Percentiles rank a stretch among this genome's conserved stretches.
These are phyloP conservation scores for Sebastes fasciatus DNA, from an alignment of 2,113 vertebrate species.

Conservation along the genomic window DNA sequence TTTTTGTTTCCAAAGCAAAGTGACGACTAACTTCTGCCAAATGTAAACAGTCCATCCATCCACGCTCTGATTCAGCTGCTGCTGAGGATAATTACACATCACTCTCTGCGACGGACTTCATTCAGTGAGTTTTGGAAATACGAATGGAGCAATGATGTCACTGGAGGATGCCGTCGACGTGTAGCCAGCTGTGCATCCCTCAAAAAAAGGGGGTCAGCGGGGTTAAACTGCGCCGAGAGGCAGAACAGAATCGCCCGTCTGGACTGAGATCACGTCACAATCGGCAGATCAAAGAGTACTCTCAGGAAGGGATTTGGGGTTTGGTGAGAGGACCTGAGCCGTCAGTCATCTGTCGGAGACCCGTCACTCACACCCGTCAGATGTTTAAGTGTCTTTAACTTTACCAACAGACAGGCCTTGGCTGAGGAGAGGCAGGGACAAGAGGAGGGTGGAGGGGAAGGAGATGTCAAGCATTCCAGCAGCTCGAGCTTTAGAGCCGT, in stretches of 20 bases:
- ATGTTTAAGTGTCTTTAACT: slow-evolving; percentile 41
- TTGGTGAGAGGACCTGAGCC: slow-evolving; percentile 15
- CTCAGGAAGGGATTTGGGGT: slow-evolving; percentile 15
- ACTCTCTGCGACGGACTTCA: background rate
- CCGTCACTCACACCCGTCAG: slow-evolving; percentile 38
- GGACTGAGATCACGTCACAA: slow-evolving; percentile 31
- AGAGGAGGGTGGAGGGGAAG: slow-evolving; percentile 8
- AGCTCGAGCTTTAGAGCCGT: slow-evolving; percentile 24
- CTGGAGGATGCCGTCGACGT: slow-evolving; percentile 27
- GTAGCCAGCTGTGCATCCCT: slow-evolving; percentile 52
- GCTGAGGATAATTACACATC: slow-evolving; percentile 24
- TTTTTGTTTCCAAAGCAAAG: background rate
- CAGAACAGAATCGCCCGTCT: background rate
- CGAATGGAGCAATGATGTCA: slow-evolving; percentile 35
- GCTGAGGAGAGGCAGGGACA: background rate
- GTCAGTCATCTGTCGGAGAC: slow-evolving; percentile 66
- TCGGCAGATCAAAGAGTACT: slow-evolving; percentile 56
- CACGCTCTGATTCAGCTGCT: slow-evolving; percentile 8
- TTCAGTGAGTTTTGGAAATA: slow-evolving; percentile 13
- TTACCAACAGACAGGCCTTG: slow-evolving; percentile 29
- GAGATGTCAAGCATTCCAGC: slow-evolving; percentile 60
- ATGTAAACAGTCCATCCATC: background rate
- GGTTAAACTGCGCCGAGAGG: slow-evolving; percentile 47
- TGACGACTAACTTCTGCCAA: slow-evolving; percentile 6
- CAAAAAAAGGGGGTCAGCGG: slow-evolving; percentile 25